These are phyloP conservation scores for Diachasma alloeum DNA, from an alignment of 1,140 invertebrate species.

Conservation along the genomic window DNA sequence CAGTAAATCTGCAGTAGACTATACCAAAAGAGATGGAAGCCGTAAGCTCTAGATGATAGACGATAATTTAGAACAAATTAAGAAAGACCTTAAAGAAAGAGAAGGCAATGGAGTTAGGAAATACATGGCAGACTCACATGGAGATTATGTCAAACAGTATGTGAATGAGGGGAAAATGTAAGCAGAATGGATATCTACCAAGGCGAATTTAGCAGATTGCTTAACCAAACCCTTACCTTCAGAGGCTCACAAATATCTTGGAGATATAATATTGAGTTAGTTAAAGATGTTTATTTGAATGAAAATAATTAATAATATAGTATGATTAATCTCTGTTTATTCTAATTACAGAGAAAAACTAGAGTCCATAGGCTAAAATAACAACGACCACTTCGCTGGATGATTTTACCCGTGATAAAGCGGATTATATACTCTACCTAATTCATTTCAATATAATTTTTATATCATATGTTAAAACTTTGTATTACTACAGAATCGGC, in stretches of 20 bases:
- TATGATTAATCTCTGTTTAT: too few species aligned
- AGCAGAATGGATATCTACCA: neutral
- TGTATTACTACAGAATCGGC: too few species aligned
- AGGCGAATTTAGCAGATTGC: neutral
- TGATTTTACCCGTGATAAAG: too few species aligned
- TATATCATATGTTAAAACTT: too few species aligned
- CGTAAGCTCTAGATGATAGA: neutral
- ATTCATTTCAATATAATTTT: too few species aligned
- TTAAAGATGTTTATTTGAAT: neutral
- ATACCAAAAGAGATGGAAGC: neutral
- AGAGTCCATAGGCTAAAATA: too few species aligned
- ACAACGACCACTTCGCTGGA: too few species aligned
- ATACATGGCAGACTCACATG: neutral
- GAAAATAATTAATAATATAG: too few species aligned
- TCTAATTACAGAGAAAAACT: too few species aligned
- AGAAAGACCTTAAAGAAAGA: neutral
- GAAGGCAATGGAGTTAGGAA: neutral
- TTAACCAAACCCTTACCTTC: neutral
- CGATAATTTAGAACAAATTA: neutral
- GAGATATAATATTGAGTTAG: neutral
- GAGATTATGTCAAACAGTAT: neutral
- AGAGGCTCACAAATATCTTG: neutral
- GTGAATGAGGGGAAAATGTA: neutral
- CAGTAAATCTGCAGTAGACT: constrained; percentile 1
- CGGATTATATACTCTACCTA: too few species aligned